Percentiles rank a stretch among this genome's conserved stretches.
Conservation (phyloP, 2,797 vertebrate species). For the Cyclura pinguis region DNA sequence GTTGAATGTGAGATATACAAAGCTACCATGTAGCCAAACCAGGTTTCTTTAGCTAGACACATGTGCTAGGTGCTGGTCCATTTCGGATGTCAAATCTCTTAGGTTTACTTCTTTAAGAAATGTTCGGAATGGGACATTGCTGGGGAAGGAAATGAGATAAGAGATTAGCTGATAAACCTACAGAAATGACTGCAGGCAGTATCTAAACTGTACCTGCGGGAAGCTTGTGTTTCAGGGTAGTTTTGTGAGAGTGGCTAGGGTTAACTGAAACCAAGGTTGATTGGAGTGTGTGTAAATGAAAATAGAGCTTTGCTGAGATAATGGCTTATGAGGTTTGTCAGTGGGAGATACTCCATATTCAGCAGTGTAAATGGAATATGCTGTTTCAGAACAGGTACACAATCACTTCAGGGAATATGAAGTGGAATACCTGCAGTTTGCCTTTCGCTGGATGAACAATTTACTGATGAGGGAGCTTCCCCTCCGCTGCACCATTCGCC, state of each 20-base stretch:
- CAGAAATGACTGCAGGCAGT: not conserved
- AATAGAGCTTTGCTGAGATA: not conserved
- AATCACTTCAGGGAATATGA: slow-evolving; percentile 93
- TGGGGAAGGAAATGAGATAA: not conserved
- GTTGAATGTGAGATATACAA: not conserved
- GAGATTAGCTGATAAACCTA: not conserved
- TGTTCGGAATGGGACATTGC: not conserved
- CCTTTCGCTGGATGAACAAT: slow-evolving; percentile 99
- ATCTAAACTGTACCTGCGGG: not conserved
- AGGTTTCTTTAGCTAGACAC: not conserved
- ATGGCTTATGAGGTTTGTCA: not conserved
- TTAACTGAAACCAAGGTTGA: not conserved
- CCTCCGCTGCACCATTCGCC: slow-evolving; percentile 95
- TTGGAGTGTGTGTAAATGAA: not conserved
- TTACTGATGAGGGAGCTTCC: slow-evolving; percentile 97
- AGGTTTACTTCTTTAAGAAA: not conserved
- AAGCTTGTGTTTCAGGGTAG: rapidly evolving
- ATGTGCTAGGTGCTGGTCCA: not conserved
- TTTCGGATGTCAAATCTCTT: not conserved
- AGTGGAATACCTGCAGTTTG: slow-evolving; percentile 98
- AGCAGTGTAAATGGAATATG: slow-evolving; percentile 56
- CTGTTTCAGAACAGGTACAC: slow-evolving; percentile 92
- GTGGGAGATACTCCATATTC: not conserved
- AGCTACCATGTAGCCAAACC: not conserved
- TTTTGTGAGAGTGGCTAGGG: not conserved